A percentile compares a stretch with the other conserved stretches of the same genome.
These are phyloP conservation scores for Isotomurus palustris DNA, from an alignment of 2,888 invertebrate genomes.

Conservation along the genomic window DNA sequence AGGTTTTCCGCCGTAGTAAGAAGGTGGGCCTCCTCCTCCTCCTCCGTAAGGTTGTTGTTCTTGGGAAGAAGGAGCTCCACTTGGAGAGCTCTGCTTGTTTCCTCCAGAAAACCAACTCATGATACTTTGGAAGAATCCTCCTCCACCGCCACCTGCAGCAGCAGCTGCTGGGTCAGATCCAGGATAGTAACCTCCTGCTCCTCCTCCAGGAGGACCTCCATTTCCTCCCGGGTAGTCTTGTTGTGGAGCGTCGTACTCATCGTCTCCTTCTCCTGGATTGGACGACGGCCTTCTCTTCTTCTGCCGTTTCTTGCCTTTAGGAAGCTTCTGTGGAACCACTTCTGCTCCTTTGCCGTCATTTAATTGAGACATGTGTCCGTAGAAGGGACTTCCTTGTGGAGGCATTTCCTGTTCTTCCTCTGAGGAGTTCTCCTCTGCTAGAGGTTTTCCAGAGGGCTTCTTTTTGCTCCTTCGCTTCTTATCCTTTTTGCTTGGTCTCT, in stretches of 20 bases:
- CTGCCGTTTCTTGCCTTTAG: background rate
- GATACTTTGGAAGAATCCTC: constrained; percentile 20
- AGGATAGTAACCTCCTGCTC: background rate
- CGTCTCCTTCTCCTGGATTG: constrained; percentile 9
- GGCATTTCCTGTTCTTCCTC: constrained; percentile 10
- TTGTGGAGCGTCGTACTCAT: constrained; percentile 2
- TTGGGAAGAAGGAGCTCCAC: background rate
- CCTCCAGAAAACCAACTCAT: constrained; percentile 26
- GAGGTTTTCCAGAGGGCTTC: background rate
- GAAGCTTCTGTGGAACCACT: background rate
- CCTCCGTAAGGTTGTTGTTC: constrained; percentile 3
- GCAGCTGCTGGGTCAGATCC: too few species aligned
- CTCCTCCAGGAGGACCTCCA: constrained; percentile 9
- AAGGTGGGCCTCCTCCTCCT: too few species aligned
- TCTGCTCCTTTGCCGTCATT: constrained; percentile 6
- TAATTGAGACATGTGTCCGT: background rate
- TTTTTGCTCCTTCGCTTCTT: background rate
- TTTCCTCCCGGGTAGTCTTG: background rate
- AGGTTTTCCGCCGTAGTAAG: background rate
- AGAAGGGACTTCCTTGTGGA: background rate
- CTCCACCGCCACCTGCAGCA: background rate
- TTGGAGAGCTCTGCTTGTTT: constrained; percentile 1
- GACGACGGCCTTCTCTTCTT: background rate
- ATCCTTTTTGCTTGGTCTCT: background rate
- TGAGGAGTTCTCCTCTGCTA: background rate